phyloP scores from a whole-genome alignment of 2,113 vertebrate species.

The Ginglymostoma cirratum region DNA sequence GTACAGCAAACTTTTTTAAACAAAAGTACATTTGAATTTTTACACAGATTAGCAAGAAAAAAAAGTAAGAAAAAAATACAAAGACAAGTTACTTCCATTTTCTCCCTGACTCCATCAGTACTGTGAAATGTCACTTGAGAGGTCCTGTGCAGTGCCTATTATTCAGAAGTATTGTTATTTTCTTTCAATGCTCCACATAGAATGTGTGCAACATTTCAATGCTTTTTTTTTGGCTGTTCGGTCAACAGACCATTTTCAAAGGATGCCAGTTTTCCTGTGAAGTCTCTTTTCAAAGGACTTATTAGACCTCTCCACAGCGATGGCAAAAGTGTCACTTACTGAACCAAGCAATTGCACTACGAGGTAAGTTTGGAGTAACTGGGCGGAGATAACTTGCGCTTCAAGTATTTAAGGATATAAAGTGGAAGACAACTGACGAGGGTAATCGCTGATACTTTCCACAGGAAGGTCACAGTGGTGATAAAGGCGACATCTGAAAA shows the following conservation, averaged over 20 bases:
- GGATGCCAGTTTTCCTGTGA: constrained; percentile 15
- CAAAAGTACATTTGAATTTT: neutral
- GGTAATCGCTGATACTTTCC: constrained; percentile 93
- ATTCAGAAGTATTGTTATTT: constrained; percentile 31
- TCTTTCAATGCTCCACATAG: constrained; percentile 9
- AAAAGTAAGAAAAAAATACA: neutral
- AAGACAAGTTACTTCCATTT: constrained; percentile 27
- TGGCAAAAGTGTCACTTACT: constrained; percentile 20
- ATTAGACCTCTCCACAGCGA: neutral
- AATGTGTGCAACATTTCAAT: constrained; percentile 6
- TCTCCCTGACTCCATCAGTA: constrained; percentile 34
- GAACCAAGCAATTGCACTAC: constrained; percentile 43
- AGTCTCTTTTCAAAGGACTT: constrained; percentile 18
- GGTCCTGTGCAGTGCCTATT: constrained; percentile 8
- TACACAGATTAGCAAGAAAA: constrained; percentile 14
- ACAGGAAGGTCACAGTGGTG: constrained; percentile 84
- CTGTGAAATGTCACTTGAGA: constrained; percentile 18
- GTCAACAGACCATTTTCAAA: constrained; percentile 30
- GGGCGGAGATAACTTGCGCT: constrained; percentile 89
- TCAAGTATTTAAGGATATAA: constrained; percentile 94
- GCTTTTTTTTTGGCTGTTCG: constrained; percentile 26
- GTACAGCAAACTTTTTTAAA: constrained; percentile 4
- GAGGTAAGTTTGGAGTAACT: constrained; percentile 96
- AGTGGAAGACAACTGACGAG: constrained; percentile 98
- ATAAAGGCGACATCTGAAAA: constrained; percentile 83